A percentile compares a stretch with the other conserved stretches of the same genome.
Evolutionary conservation across 2,888 invertebrate genomes (phyloP).

Genomic region (Synergus japonicus): DNA sequence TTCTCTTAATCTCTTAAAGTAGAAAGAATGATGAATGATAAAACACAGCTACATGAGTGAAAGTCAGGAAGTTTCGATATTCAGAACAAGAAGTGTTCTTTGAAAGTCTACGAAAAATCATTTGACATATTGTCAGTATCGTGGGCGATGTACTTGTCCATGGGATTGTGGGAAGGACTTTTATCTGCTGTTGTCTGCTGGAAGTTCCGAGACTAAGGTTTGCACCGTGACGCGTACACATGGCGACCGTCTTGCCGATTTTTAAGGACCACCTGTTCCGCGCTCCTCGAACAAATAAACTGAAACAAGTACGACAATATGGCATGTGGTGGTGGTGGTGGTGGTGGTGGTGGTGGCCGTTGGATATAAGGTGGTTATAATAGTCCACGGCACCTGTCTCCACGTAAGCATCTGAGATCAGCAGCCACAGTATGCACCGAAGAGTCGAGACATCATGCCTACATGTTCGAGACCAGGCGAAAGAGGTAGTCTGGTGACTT

Average conservation of each 20-base stretch:
- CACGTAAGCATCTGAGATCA: constrained; percentile 52
- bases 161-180: constrained; percentile 1
- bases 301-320: constrained; percentile 60
- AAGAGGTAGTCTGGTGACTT: constrained; percentile 1
- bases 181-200: constrained; percentile 24
- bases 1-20: neutral
- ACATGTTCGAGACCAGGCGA: constrained; percentile 35
- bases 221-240: constrained; percentile 53
- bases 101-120: neutral
- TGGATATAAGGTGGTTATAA: constrained; percentile 64
- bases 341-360: constrained; percentile 46
- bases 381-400: constrained; percentile 64
- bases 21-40: too few relatives aligned
- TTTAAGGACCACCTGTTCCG: constrained; percentile 64
- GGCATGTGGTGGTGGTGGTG: constrained; percentile 57
- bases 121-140: neutral
- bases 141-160: constrained; percentile 11
- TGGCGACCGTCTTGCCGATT: constrained; percentile 49
- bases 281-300: constrained; percentile 58
- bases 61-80: constrained; percentile 15
- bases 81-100: neutral
- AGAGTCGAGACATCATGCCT: constrained; percentile 26
- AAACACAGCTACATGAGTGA: neutral
- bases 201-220: constrained; percentile 34
- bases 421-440: constrained; percentile 56